Evolutionary conservation across 2,797 vertebrate species (phyloP).

Genomic region (Cossypha heuglini): DNA sequence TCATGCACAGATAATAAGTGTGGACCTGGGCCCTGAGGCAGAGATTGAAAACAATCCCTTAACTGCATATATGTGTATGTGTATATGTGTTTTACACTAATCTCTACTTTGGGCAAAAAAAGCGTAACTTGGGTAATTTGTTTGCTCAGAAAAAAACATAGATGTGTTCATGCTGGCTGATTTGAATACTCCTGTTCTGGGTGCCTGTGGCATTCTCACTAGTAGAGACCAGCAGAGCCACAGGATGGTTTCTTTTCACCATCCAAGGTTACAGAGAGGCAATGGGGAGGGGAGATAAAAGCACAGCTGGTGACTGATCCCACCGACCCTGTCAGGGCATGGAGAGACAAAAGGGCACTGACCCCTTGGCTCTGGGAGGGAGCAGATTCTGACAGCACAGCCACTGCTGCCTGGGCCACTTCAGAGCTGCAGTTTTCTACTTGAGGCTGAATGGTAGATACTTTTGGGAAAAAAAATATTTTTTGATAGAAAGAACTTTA

Average conservation of each 20-base stretch:
- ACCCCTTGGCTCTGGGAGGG: not conserved
- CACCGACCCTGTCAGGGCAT: fast-evolving
- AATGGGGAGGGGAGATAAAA: not conserved
- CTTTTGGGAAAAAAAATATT: not conserved
- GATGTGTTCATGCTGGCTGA: not conserved
- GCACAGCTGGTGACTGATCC: not conserved
- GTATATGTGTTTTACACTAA: not conserved
- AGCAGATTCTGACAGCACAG: not conserved
- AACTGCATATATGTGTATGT: not conserved
- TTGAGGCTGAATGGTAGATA: not conserved
- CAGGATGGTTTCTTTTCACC: not conserved
- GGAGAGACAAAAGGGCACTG: not conserved
- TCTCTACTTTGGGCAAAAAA: not conserved
- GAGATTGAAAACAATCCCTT: not conserved
- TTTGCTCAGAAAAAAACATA: not conserved
- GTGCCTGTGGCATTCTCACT: not conserved
- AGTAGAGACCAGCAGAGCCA: not conserved
- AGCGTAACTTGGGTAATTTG: not conserved
- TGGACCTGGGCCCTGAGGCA: not conserved
- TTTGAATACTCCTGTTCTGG: not conserved
- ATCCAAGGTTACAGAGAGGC: not conserved
- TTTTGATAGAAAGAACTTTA: not conserved
- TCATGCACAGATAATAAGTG: not conserved
- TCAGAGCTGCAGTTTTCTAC: not conserved
- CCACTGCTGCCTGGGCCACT: not conserved